Percentiles rank a stretch among this genome's conserved stretches.
Evolutionary conservation across 1,140 invertebrate genomes (phyloP).

Genomic region (Lepidurus packardi): DNA sequence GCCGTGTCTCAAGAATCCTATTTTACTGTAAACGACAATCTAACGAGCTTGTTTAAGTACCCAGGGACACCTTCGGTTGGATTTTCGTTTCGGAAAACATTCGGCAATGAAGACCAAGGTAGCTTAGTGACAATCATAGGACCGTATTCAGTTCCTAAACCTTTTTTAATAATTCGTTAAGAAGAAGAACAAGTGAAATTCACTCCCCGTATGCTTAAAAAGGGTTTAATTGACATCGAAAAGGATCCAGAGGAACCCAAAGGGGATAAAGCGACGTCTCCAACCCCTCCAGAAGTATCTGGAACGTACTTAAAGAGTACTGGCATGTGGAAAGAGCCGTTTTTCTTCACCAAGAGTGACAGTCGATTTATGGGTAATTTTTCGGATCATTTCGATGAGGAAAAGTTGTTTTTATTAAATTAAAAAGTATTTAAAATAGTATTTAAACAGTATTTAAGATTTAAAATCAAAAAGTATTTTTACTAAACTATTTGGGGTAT

Average conservation of each 20-base stretch:
- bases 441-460: too few relatives aligned
- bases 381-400: too few relatives aligned
- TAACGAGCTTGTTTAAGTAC: slow-evolving; percentile 15
- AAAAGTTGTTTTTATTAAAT: too few relatives aligned
- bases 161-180: background rate
- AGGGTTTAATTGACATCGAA: background rate
- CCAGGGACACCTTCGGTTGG: background rate
- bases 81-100: background rate
- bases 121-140: background rate
- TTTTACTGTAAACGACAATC: slow-evolving; percentile 14
- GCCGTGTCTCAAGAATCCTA: slow-evolving; percentile 24
- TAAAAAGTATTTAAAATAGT: too few relatives aligned
- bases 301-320: slow-evolving; percentile 20
- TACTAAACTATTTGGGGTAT: slow-evolving; percentile 1
- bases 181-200: background rate
- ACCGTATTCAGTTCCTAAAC: too few relatives aligned
- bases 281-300: background rate
- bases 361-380: slow-evolving; percentile 25
- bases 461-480: background rate
- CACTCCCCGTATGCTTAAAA: background rate
- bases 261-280: background rate
- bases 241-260: background rate
- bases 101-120: background rate
- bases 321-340: slow-evolving; percentile 30
- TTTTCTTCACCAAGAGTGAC: slow-evolving; percentile 23